These are phyloP conservation scores for Antheraea yamamai DNA, from an alignment of 2,888 invertebrate species.

Conservation along the genomic window DNA sequence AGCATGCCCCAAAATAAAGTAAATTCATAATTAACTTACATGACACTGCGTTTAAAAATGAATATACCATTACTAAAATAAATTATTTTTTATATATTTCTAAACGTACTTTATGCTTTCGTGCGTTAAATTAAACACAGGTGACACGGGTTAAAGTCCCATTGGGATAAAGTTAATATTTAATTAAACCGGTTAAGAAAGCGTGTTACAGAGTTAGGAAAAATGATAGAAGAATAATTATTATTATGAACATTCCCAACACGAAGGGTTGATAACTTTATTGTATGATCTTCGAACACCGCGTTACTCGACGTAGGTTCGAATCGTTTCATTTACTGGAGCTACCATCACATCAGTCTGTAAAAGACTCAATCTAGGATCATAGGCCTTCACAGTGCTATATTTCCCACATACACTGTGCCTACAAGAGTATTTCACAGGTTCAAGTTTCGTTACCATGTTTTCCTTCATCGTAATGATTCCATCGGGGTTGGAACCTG, in stretches of 20 bases:
- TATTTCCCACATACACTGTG: no score
- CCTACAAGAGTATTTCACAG: no score
- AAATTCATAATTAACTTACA: constrained; percentile 7
- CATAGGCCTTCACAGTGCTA: no score
- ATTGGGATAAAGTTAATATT: constrained; percentile 1
- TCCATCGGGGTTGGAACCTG: no score
- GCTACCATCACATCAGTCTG: no score
- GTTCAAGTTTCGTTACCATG: no score
- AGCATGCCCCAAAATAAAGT: background rate
- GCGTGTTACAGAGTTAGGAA: background rate
- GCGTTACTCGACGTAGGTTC: no score
- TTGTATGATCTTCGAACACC: background rate
- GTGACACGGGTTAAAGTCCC: background rate
- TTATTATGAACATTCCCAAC: background rate
- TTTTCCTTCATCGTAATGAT: no score
- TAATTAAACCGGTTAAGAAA: background rate
- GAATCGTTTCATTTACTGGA: no score
- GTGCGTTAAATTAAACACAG: background rate
- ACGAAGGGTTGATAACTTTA: background rate
- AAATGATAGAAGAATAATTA: background rate
- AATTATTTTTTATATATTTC: background rate
- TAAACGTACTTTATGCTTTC: background rate
- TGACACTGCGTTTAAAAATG: background rate
- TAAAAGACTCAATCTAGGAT: no score
- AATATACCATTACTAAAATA: background rate